Conservation (phyloP, 2,113 vertebrate species). For the Phodopus roborovskii region DNA sequence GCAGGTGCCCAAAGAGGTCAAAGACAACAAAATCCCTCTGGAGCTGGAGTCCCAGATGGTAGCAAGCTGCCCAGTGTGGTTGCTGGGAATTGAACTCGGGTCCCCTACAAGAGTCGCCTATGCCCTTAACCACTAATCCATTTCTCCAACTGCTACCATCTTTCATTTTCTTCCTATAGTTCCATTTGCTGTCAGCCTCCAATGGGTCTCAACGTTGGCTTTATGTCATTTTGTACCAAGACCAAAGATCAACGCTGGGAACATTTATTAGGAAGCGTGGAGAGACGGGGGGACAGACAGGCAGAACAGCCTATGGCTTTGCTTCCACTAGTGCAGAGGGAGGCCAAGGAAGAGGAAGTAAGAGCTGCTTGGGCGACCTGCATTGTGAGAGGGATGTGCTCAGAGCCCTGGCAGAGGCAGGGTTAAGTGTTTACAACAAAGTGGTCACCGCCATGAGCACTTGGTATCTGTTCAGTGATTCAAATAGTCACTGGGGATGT, state of each 20-base stretch:
- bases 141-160: not conserved
- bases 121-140: too few relatives aligned
- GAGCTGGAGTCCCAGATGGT: not conserved
- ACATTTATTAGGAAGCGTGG: not conserved
- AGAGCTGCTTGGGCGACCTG: not conserved
- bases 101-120: not conserved
- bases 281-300: too few relatives aligned
- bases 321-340: not conserved
- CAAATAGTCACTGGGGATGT: not conserved
- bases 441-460: not conserved
- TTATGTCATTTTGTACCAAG: accelerated
- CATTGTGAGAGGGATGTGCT: not conserved
- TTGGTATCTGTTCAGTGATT: not conserved
- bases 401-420: not conserved
- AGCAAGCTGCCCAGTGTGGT: not conserved
- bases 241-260: not conserved
- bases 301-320: not conserved
- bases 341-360: not conserved
- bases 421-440: not conserved
- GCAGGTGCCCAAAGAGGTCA: not conserved
- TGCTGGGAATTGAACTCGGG: not conserved
- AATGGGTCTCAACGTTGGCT: too few relatives aligned
- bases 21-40: not conserved
- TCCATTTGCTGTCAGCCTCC: not conserved
- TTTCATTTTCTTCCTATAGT: not conserved